A percentile compares a stretch with the other conserved stretches of the same genome.
Evolutionary conservation across 2,113 vertebrate species (phyloP).

Genomic region (Picathartes gymnocephalus): DNA sequence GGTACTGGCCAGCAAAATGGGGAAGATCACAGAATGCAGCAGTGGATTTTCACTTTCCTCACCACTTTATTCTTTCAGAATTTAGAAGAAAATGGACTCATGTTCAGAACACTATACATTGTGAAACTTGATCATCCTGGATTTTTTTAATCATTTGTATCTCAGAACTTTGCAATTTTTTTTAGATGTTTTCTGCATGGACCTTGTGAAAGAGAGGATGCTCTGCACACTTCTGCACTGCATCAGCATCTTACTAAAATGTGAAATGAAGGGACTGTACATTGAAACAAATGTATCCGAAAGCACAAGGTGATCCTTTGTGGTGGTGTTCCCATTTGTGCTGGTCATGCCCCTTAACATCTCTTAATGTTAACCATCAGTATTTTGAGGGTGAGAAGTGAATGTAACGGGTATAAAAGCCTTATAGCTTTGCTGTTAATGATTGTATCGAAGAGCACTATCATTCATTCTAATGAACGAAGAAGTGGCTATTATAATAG

Average conservation of each 20-base stretch:
- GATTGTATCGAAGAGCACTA: conserved; percentile 70
- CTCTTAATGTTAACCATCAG: conserved; percentile 79
- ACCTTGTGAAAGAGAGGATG: conserved; percentile 95
- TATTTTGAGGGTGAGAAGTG: conserved; percentile 79
- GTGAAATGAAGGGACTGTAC: conserved; percentile 91
- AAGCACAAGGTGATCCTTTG: conserved; percentile 80
- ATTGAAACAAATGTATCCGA: conserved; percentile 84
- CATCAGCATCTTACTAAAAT: conserved; percentile 85
- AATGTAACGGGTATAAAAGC: conserved; percentile 81
- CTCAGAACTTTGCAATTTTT: conserved; percentile 77
- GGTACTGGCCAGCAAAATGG: conserved; percentile 80
- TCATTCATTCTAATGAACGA: conserved; percentile 68
- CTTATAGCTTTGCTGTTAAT: conserved; percentile 69
- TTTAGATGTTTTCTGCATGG: conserved; percentile 85
- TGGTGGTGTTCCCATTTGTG: conserved; percentile 86
- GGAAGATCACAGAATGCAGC: conserved; percentile 84
- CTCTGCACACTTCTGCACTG: conserved; percentile 81
- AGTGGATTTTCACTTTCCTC: conserved; percentile 85
- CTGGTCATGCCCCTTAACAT: conserved; percentile 81
- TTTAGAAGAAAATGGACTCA: conserved; percentile 93
- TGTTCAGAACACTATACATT: conserved; percentile 93
- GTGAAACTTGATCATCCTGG: conserved; percentile 87
- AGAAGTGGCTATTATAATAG: conserved; percentile 63
- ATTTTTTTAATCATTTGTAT: conserved; percentile 82
- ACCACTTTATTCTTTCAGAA: conserved; percentile 78